Percentiles rank a stretch among this genome's conserved stretches.
phyloP scores from a whole-genome alignment of 2,113 vertebrate genomes.

The Crotalus horridus region DNA sequence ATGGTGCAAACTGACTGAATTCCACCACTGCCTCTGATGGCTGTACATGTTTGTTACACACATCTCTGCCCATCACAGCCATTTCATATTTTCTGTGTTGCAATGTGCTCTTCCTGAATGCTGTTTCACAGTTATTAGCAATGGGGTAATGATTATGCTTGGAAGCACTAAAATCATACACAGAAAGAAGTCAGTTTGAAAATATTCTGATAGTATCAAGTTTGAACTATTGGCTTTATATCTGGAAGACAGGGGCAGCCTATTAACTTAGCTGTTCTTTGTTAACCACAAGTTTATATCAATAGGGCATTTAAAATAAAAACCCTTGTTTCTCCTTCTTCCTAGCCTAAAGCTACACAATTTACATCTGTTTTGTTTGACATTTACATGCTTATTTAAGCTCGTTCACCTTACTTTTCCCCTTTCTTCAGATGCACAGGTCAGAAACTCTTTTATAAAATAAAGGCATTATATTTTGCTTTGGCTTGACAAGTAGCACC shows the following conservation, averaged over 20 bases:
- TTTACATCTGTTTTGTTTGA: background rate
- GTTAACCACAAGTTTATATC: constrained; percentile 8
- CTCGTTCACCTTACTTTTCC: background rate
- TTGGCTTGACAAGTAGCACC: background rate
- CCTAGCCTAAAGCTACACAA: constrained; percentile 1
- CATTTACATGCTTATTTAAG: constrained; percentile 20
- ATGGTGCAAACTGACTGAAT: too few relatives aligned
- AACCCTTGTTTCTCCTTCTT: background rate
- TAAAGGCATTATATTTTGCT: background rate
- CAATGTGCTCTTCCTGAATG: background rate
- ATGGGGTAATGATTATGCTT: background rate
- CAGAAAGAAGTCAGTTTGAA: background rate
- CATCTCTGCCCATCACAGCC: background rate
- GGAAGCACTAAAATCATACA: background rate
- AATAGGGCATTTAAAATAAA: background rate
- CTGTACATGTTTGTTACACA: background rate
- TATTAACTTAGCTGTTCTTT: background rate
- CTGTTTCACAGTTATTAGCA: background rate
- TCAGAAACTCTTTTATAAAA: background rate
- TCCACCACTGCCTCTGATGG: background rate
- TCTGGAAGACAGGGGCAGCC: background rate
- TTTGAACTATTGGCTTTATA: background rate
- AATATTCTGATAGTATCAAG: background rate
- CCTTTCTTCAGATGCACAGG: background rate
- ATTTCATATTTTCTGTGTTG: background rate